Evolutionary conservation across 2,797 vertebrate genomes (phyloP), one percentile per base, ranked within the genome.

Genomic region (Buceros bicornis): DNA sequence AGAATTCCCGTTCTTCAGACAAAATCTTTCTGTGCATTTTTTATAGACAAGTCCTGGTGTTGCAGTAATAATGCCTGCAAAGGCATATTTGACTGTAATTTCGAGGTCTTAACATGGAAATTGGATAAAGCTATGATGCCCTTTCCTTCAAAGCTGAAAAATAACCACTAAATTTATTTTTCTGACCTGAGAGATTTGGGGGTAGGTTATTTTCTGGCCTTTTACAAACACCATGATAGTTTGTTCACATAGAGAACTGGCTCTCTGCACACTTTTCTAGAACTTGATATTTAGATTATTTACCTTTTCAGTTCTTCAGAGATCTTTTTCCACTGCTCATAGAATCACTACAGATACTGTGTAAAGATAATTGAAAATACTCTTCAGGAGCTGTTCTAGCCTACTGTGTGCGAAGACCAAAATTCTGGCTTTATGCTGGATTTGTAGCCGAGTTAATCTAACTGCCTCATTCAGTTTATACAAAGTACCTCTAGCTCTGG

Each of bases 101-200:
- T 78, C 92, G 51, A 90, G 56, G 82, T 58, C 82, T 74, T 89
- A 90, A 80, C 43, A 26, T 16, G 61, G 69, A 92, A 93, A 92
- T 62, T 73, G 57, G 43, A 76, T 81, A 65, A 77, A 79, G 14
- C 79, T 82, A 53, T 45, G 57, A 64, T 0, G 0, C 6, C 17
- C 24, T 93, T 96, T 78, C 42, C 67, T 94, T 91, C 85, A 91
- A 94, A 94, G 60, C 26, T 93, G 90, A 93, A 94, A 91, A 82
- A 69, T n/a, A 84, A 10, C n/a, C 33, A 64, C 47, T 73, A 62
- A 28, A 70, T 73, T 85, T 79, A 62, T 95, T 97, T 96, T 84
- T 80, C 58, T 93, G 65, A 82, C 80, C 26, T 42, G 13, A 71
- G 65, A 95, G 40, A 43, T 84, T 93, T 90, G 70, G 16, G 69